A percentile compares a stretch with the other conserved stretches of the same genome.
These are phyloP conservation scores for Delphinus delphis DNA, from an alignment of 2,113 vertebrate species.

Conservation along the genomic window DNA sequence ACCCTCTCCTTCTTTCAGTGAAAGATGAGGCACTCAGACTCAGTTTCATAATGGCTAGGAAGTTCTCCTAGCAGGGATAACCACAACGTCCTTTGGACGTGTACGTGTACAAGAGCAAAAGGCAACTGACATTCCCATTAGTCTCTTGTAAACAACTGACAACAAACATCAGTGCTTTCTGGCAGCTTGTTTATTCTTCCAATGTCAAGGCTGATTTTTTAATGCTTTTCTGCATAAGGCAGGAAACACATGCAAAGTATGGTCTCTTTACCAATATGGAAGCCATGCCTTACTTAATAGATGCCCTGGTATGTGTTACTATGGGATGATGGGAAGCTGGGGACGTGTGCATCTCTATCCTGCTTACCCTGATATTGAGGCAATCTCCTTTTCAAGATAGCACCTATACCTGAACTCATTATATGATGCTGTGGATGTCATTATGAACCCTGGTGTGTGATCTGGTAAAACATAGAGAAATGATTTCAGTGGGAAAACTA, in stretches of 20 bases:
- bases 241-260: not conserved
- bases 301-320: not conserved
- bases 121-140: not conserved
- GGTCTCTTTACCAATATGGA: not conserved
- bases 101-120: not conserved
- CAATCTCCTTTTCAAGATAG: not conserved
- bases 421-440: not conserved
- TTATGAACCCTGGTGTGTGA: not conserved
- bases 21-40: not conserved
- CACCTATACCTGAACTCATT: not conserved
- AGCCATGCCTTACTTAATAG: not conserved
- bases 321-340: no score
- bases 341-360: accelerated
- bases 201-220: not conserved
- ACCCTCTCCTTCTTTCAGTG: not conserved
- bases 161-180: not conserved
- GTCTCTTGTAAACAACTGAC: not conserved
- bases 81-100: not conserved
- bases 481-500: not conserved
- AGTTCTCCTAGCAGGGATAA: not conserved
- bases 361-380: not conserved
- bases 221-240: not conserved
- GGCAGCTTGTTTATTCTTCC: not conserved
- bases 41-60: not conserved
- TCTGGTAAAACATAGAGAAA: not conserved